Percentiles rank a stretch among this genome's conserved stretches.
These are phyloP conservation scores for Phoxinus phoxinus DNA, from an alignment of 2,113 vertebrate species.

Conservation along the genomic window DNA sequence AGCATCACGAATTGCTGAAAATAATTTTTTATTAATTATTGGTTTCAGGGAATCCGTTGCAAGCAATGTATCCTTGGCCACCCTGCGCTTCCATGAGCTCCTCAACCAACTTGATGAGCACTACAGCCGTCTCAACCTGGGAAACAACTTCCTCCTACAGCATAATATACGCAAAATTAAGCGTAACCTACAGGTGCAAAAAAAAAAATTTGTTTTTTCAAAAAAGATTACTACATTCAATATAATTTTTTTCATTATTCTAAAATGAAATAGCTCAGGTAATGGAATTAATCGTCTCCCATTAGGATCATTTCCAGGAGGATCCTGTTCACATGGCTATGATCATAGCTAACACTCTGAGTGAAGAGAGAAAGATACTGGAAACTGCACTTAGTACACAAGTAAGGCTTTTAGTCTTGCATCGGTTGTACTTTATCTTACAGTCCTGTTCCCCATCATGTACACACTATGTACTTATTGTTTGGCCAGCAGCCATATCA, in stretches of 20 bases:
- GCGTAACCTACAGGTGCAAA: slow-evolving; percentile 83
- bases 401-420: slow-evolving; percentile 52
- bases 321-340: slow-evolving; percentile 85
- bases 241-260: neutral
- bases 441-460: no score
- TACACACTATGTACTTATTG: no score
- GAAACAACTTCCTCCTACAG: slow-evolving; percentile 85
- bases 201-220: neutral
- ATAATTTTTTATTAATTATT: neutral
- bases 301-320: slow-evolving; percentile 83
- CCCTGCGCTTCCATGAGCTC: slow-evolving; percentile 80
- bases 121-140: slow-evolving; percentile 80
- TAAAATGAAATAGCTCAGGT: neutral
- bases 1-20: neutral
- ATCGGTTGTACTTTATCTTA: no score
- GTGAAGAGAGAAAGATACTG: slow-evolving; percentile 87
- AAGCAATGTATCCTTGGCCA: slow-evolving; percentile 78
- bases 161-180: slow-evolving; percentile 89
- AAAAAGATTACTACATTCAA: neutral
- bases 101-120: slow-evolving; percentile 84
- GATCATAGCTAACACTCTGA: slow-evolving; percentile 83
- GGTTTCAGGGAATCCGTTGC: slow-evolving; percentile 83
- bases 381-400: slow-evolving; percentile 66
- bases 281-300: neutral
- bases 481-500: no score